Base-by-base conservation (phyloP, 2,888 invertebrate species). In the Ctenicera cuprea region DNA sequence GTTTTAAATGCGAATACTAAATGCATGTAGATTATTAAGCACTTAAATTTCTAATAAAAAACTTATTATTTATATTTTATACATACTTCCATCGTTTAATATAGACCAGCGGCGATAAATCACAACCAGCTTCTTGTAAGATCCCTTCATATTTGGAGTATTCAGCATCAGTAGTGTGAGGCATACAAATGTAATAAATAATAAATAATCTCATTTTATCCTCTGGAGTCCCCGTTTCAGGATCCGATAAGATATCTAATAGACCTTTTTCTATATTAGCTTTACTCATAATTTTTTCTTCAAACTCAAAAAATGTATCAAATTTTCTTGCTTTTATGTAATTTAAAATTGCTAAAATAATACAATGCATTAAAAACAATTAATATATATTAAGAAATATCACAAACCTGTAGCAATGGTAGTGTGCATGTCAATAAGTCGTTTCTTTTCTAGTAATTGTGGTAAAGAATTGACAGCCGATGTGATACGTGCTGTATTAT, bases 381-480 rank as follows among this genome's bases (percentile, higher is more conserved):
- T 33, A 33, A 5, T 5, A 1, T 4, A 9, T 9, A 8, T 45
- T 45, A 9, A 16, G 0, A 45, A 33, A 9, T 16, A 20, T 18
- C 85, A 92, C 33, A 22, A 45, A 71, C 94, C 93, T 87, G 99
- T 99, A 2, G 99, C 99, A 76, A 99, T 94, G 78, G 97, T 98
- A 22, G 98, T 99, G 86, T 99, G 99, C 95, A 98, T 97, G 85
- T 99, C 99, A 80, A 99, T 97, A 12, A 99, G 90, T 43, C 98
- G 90, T 86, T 99, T 99, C 89, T 96, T 97, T 87, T 99, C 99
- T 87, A 99, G 91, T 26, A 99, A 89, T 84, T 98, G 98, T 0
- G 99, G 99, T 81, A 99, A 89, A 0, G 97, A 98, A 86, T 96
- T 95, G 8, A 99, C 97, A 20, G 99, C 98, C 74, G 93, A 96